A percentile compares a stretch with the other conserved stretches of the same genome.
Conservation (phyloP, 1,140 invertebrate species). For the Heliothis subflexa region DNA sequence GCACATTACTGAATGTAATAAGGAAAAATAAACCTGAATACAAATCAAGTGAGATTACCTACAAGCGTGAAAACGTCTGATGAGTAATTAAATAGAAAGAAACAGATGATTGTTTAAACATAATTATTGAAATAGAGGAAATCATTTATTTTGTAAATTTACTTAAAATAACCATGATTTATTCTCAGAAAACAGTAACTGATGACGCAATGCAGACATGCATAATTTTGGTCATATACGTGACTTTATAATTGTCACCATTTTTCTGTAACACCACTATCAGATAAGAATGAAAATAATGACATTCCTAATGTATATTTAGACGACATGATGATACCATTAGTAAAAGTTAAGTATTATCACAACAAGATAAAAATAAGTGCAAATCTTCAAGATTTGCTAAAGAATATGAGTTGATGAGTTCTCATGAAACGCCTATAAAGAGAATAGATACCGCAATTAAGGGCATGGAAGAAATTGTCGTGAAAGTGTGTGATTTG, state of each 20-base stretch:
- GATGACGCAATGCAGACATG: constrained; percentile 28
- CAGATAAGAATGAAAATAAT: not conserved
- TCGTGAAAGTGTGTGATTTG: constrained; percentile 41
- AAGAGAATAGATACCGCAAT: constrained; percentile 12
- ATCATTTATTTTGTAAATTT: not conserved
- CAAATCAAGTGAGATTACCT: too few species aligned
- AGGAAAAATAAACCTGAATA: not conserved
- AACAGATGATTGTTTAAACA: not conserved
- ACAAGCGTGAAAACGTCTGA: too few species aligned
- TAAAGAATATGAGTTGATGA: constrained; percentile 8
- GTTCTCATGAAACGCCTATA: not conserved
- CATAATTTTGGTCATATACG: constrained; percentile 5
- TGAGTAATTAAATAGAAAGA: too few species aligned
- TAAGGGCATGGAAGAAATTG: constrained; percentile 34
- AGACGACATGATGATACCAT: not conserved
- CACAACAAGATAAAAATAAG: not conserved
- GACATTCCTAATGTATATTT: not conserved
- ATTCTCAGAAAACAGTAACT: constrained; percentile 20
- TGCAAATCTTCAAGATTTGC: constrained; percentile 1
- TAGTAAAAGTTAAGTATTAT: not conserved
- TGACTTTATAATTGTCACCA: constrained; percentile 8
- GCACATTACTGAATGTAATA: not conserved
- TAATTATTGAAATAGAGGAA: not conserved
- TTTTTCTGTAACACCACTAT: not conserved
- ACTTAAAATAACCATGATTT: constrained; percentile 30